Evolutionary conservation across 1,140 invertebrate species (phyloP), one percentile per base, ranked within the genome.

Genomic region (Ruditapes philippinarum): DNA sequence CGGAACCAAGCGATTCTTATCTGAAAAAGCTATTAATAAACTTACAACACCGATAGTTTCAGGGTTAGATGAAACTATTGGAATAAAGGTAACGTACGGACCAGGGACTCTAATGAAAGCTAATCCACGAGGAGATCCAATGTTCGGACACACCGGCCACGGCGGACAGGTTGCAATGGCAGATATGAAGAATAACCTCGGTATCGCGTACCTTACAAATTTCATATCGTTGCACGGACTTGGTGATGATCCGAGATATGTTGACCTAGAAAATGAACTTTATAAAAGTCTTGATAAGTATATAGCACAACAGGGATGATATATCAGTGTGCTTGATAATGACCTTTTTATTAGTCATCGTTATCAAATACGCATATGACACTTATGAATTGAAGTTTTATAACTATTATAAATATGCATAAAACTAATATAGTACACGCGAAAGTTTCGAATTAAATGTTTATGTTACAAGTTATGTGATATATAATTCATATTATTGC

Each of bases 281-380:
- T 91, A 91, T 81, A 73, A 91, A 5, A 74, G 91, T 36, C 73
- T 88, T 54, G 28, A 88, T 19, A 51, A 78, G 1, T 62, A 62
- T 62, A 12, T 74, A 3, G 22, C 17, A 65, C 60, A 65, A n/a
- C 25, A 65, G 33, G 60, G 60, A 28, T 65, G n/a, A n/a, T n/a
- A n/a, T n/a, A n/a, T n/a, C n/a, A n/a, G n/a, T n/a, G n/a, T n/a
- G n/a, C n/a, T n/a, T n/a, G n/a, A n/a, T n/a, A n/a, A n/a, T n/a
- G n/a, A n/a, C n/a, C n/a, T n/a, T n/a, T n/a, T n/a, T n/a, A n/a
- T n/a, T n/a, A n/a, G n/a, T n/a, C n/a, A n/a, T n/a, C n/a, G n/a
- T n/a, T n/a, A n/a, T n/a, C n/a, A n/a, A n/a, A n/a, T n/a, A n/a
- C n/a, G n/a, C n/a, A n/a, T n/a, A n/a, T n/a, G n/a, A n/a, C n/a